Evolutionary conservation across 2,797 vertebrate species (phyloP).

Genomic region (Artibeus jamaicensis): DNA sequence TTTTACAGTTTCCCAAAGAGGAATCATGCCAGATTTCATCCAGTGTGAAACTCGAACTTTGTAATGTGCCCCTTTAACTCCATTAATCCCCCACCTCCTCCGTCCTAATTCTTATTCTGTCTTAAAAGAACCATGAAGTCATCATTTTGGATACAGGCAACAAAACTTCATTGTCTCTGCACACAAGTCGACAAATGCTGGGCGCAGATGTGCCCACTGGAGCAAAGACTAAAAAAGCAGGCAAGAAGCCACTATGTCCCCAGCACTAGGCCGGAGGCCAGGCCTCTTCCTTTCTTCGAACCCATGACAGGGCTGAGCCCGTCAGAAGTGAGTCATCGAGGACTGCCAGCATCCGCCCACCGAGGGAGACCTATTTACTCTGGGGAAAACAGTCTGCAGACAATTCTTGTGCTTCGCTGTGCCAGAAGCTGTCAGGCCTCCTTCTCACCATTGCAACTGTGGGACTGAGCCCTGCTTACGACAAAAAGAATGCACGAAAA

Average conservation of each 20-base stretch:
- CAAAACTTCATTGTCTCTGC: constrained; percentile 59
- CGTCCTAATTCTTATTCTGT: neutral
- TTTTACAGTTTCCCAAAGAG: constrained; percentile 48
- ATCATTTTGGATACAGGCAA: constrained; percentile 52
- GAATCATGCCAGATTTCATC: neutral
- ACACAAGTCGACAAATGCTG: constrained; percentile 50
- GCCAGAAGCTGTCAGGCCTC: neutral
- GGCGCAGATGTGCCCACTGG: constrained; percentile 66
- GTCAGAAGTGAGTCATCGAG: constrained; percentile 8
- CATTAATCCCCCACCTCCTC: neutral
- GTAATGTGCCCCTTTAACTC: neutral
- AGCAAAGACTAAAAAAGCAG: constrained; percentile 40
- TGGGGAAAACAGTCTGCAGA: neutral
- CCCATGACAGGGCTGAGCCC: neutral
- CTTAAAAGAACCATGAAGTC: constrained; percentile 68
- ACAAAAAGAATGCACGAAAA: neutral
- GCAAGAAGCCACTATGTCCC: constrained; percentile 55
- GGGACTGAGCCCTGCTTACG: neutral
- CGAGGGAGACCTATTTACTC: neutral
- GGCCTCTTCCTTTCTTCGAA: constrained; percentile 4
- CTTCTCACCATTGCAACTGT: neutral
- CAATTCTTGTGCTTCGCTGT: neutral
- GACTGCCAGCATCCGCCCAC: neutral
- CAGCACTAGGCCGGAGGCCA: neutral
- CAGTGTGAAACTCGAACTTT: neutral